Conservation (phyloP, 1,140 invertebrate species). For the Teleopsis dalmanni region DNA sequence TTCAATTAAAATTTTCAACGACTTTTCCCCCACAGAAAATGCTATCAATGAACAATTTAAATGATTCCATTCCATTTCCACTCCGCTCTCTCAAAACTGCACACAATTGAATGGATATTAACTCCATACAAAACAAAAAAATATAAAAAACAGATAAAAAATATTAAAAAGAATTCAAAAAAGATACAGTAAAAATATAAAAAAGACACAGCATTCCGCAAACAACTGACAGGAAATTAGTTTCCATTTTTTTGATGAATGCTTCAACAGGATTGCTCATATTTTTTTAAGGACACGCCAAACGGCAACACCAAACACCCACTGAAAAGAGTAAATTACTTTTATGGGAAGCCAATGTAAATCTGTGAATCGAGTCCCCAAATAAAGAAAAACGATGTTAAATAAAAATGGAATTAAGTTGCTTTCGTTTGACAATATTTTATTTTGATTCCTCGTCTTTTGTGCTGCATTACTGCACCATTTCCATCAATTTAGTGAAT, state of each 20-base stretch:
- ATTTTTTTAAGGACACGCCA: not conserved
- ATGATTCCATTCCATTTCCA: not conserved
- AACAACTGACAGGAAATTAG: conserved; percentile 44
- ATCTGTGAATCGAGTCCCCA: no score
- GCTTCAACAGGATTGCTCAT: conserved; percentile 39
- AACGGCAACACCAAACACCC: not conserved
- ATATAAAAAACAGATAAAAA: not conserved
- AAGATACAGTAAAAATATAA: no score
- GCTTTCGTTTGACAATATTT: not conserved
- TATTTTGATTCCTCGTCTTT: no score
- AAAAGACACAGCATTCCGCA: no score
- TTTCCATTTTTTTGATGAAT: conserved; percentile 44
- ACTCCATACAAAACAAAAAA: not conserved
- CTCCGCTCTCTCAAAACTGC: no score
- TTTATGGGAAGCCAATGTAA: no score
- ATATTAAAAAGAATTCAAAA: not conserved
- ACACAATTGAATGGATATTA: not conserved
- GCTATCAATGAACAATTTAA: no score
- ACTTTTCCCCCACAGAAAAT: not conserved
- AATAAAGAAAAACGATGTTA: no score
- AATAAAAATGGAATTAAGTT: no score
- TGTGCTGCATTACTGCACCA: no score
- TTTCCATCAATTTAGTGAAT: no score
- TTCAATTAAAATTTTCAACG: conserved; percentile 10
- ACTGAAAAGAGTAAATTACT: conserved; percentile 7